These are phyloP conservation scores for Cyaniris semiargus DNA, from an alignment of 2,888 invertebrate genomes.

Conservation along the genomic window DNA sequence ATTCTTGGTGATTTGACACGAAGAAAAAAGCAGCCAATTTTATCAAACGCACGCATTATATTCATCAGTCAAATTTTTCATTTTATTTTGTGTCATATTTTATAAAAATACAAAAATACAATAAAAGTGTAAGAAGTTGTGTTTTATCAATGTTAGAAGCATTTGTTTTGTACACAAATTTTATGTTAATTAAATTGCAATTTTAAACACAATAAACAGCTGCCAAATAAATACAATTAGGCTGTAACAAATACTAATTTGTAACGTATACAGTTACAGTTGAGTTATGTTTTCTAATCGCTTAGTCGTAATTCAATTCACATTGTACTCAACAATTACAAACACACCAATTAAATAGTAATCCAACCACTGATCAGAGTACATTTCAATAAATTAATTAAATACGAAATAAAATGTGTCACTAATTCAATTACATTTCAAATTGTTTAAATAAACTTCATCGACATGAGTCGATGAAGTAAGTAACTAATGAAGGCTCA, in stretches of 20 bases:
- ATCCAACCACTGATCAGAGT: neutral
- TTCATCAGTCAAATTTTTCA: neutral
- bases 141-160: neutral
- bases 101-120: neutral
- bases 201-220: neutral
- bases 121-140: neutral
- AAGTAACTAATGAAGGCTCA: no score
- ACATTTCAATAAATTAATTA: constrained; percentile 5
- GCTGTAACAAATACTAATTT: neutral
- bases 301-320: neutral
- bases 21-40: neutral
- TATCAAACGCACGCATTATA: neutral
- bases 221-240: neutral
- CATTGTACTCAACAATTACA: neutral
- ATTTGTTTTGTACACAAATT: neutral
- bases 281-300: constrained; percentile 12
- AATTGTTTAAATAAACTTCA: no score
- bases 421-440: no score
- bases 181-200: neutral
- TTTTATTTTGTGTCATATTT: neutral
- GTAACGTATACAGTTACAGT: neutral
- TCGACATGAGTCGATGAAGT: no score
- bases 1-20: neutral
- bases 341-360: constrained; percentile 3
- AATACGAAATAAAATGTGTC: neutral